Evolutionary conservation across 1,140 invertebrate species (phyloP).

Genomic region (Asbolus verrucosus): DNA sequence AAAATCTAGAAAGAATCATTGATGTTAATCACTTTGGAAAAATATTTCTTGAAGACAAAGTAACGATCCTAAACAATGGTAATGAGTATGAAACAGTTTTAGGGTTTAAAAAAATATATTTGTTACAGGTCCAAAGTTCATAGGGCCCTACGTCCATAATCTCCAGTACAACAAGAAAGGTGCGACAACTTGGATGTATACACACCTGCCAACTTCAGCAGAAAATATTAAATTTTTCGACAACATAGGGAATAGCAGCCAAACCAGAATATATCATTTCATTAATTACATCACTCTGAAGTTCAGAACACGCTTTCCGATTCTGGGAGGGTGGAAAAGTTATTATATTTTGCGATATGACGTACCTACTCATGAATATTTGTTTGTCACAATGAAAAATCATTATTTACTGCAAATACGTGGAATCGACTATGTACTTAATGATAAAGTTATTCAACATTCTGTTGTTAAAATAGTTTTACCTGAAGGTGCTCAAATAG

Average conservation of each 20-base stretch:
- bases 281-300: conserved; percentile 94
- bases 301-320: conserved; percentile 90
- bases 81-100: no score
- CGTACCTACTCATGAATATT: conserved; percentile 93
- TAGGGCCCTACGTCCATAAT: not conserved
- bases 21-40: conserved; percentile 46
- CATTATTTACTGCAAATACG: conserved; percentile 88
- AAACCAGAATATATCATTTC: conserved; percentile 88
- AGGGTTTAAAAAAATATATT: no score
- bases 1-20: conserved; percentile 22
- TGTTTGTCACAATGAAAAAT: conserved; percentile 79
- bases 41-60: conserved; percentile 44
- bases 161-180: not conserved
- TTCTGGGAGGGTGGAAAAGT: conserved; percentile 98
- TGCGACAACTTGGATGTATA: conserved; percentile 67
- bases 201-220: conserved; percentile 85
- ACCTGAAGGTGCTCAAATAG: conserved; percentile 79
- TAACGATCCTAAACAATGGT: conserved; percentile 46
- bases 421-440: conserved; percentile 92
- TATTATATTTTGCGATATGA: conserved; percentile 96
- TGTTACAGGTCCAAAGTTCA: no score
- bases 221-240: conserved; percentile 94
- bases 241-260: conserved; percentile 98
- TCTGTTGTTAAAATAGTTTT: conserved; percentile 89
- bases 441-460: conserved; percentile 94